Evolutionary conservation across 30 jellyfish, hydroid and myxozoan genomes (phyloP).

Genomic region (Turritopsis rubra): DNA sequence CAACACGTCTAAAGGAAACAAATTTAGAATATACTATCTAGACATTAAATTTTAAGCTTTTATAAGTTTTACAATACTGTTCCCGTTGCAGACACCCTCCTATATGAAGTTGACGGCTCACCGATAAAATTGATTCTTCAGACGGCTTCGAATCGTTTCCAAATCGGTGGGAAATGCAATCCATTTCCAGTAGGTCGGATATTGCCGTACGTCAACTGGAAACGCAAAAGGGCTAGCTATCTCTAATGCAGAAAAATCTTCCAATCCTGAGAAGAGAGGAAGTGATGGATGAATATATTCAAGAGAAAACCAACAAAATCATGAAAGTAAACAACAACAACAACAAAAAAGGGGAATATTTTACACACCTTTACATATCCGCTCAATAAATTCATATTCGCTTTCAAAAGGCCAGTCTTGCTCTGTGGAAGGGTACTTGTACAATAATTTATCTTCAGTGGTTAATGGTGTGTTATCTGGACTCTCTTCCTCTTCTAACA

Average conservation of each 20-base stretch:
- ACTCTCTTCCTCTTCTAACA: neutral
- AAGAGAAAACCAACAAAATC: neutral
- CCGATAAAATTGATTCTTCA: conserved; percentile 71
- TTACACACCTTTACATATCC: conserved; percentile 53
- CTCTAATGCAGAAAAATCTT: conserved; percentile 60
- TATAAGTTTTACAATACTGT: too few species aligned
- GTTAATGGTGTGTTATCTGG: conserved; percentile 49
- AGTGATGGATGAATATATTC: too few species aligned
- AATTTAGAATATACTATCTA: neutral
- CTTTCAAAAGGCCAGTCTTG: conserved; percentile 90
- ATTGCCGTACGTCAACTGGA: conserved; percentile 85
- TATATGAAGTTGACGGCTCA: neutral
- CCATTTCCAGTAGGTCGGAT: conserved; percentile 68
- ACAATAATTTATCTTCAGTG: conserved; percentile 55
- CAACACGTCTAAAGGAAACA: conserved; percentile 54
- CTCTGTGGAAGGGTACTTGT: conserved; percentile 44
- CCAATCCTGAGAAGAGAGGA: conserved; percentile 36
- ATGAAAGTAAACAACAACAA: neutral
- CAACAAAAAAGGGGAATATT: neutral
- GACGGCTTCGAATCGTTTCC: conserved; percentile 61
- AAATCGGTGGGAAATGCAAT: conserved; percentile 85
- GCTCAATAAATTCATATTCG: conserved; percentile 40
- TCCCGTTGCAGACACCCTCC: neutral
- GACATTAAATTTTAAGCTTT: neutral
- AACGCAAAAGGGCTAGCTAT: conserved; percentile 70